These are phyloP conservation scores for Pogonus chalceus DNA, from an alignment of 1,140 invertebrate genomes.

Conservation along the genomic window DNA sequence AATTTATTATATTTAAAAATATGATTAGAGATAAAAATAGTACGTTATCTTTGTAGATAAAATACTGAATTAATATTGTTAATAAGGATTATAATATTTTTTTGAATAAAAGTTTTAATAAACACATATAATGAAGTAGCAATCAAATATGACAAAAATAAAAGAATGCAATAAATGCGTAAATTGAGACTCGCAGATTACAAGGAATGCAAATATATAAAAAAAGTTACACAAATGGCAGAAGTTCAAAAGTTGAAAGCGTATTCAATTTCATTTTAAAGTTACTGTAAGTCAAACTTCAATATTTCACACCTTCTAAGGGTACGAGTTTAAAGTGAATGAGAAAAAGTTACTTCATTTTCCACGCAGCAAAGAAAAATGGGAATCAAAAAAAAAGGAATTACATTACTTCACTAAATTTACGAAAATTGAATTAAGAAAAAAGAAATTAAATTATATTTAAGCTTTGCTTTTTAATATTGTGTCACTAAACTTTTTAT, in stretches of 20 bases:
- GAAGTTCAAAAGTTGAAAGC: constrained; percentile 4
- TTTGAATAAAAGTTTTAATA: no score
- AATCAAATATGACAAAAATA: neutral
- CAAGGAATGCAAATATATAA: constrained; percentile 5
- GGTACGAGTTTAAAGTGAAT: neutral
- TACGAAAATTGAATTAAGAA: neutral
- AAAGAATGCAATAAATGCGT: neutral
- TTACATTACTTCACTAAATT: constrained; percentile 6
- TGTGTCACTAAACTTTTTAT: no score
- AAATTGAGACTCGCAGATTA: neutral
- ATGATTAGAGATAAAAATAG: no score
- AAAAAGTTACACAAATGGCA: constrained; percentile 6
- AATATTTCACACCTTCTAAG: constrained; percentile 6
- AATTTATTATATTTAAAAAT: no score
- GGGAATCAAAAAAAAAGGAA: constrained; percentile 2
- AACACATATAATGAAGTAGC: no score
- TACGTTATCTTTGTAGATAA: no score
- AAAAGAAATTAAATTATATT: neutral
- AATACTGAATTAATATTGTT: no score
- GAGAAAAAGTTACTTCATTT: constrained; percentile 6
- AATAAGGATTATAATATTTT: no score
- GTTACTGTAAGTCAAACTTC: constrained; percentile 3
- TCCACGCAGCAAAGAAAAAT: constrained; percentile 4
- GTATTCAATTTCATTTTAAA: constrained; percentile 8
- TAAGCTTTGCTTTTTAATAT: no score